phyloP scores from a whole-genome alignment of 2,113 vertebrate species.

The Galemys pyrenaicus region DNA sequence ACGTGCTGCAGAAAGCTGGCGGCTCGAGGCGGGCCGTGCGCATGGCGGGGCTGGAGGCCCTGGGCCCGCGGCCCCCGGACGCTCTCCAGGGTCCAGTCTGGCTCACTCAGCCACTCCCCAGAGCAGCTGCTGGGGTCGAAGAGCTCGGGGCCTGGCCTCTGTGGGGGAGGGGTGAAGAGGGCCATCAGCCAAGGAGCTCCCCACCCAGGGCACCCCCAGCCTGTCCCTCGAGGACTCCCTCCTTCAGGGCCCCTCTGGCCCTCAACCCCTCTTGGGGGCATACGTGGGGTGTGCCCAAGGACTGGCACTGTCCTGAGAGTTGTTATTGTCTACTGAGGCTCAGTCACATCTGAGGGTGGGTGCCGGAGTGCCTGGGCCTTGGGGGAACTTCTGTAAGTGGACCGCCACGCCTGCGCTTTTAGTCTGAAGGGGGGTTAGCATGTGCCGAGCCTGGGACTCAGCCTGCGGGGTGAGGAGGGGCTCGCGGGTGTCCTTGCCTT shows the following conservation, averaged over 20 bases:
- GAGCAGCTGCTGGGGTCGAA: slow-evolving; percentile 64
- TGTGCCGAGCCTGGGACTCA: too few relatives aligned
- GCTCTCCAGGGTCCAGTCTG: slow-evolving; percentile 72
- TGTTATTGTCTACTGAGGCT: background rate
- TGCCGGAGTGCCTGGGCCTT: background rate
- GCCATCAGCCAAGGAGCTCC: background rate
- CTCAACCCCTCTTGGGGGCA: background rate
- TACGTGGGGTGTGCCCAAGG: background rate
- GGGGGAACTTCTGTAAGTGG: background rate
- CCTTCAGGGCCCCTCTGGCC: background rate
- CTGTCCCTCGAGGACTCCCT: background rate
- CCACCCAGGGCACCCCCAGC: background rate
- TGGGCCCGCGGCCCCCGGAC: slow-evolving; percentile 54
- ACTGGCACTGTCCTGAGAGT: background rate
- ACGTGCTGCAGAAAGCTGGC: slow-evolving; percentile 75
- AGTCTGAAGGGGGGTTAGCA: background rate
- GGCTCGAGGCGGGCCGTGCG: background rate
- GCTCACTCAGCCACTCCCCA: slow-evolving; percentile 73
- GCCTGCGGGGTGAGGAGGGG: too few relatives aligned
- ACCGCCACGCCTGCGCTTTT: background rate
- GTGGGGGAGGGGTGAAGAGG: background rate
- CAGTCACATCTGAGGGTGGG: background rate
- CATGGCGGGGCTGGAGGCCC: slow-evolving; percentile 50
- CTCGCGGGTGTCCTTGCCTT: background rate
- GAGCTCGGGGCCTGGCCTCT: slow-evolving; percentile 71